Evolutionary conservation across 2,113 vertebrate species (phyloP), one percentile per base, ranked within the genome.

Genomic region (Psittacus erithacus): DNA sequence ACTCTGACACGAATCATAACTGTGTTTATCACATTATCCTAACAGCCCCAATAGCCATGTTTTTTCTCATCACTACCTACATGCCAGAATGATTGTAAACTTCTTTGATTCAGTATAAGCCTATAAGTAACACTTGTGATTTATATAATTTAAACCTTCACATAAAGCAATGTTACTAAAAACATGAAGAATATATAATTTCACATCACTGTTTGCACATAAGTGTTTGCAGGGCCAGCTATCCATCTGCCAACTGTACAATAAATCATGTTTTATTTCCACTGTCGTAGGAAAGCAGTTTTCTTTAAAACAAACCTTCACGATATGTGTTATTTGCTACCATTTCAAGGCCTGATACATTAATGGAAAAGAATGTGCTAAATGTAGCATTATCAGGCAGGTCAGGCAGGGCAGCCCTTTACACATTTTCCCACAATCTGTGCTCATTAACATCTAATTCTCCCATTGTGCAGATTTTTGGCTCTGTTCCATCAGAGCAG

Each of bases 371-470:
- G 96, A 97, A 97, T 97, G 95, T 95, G 95, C 95, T 98, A 96
- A 98, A 97, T 97, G 97, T 97, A 96, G 96, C 96, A 96, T 97
- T 98, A 97, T 97, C 96, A 96, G 88, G 82, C 92, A 91, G 97
- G 97, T 98, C 97, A 98, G 84, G 90, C 94, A 96, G 97, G 97
- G 94, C 96, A 96, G 78, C 82, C 87, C 44, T 13, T 74, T 94
- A 97, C 95, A 94, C 93, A 85, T 92, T 97, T 97, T 98, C 97
- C 97, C 97, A 97, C 97, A 97, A 97, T 97, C 96, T 97, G 89
- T 83, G 88, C 96, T 97, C 97, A 97, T 97, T 97, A 97, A 96
- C 93, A 93, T 97, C 95, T 94, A 96, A 92, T 96, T 97, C 93
- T 88, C 96, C 94, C 79, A 97, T 97, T 97, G 97, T 97, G 96